Evolutionary conservation across 2,888 invertebrate genomes (phyloP).

Genomic region (Drosophila birchii): DNA sequence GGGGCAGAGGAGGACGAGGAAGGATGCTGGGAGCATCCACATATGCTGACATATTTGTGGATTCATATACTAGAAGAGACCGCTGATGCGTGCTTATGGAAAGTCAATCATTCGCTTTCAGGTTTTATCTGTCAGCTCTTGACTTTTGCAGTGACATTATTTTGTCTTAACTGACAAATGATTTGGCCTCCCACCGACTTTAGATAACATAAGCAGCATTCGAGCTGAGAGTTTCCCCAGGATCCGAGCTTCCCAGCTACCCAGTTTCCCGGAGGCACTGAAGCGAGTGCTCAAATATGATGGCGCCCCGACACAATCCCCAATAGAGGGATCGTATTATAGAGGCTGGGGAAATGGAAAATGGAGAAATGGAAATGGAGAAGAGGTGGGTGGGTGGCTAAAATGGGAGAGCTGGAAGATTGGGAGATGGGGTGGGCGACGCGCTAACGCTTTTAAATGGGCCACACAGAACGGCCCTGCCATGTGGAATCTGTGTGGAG

Average conservation of each 20-base stretch:
- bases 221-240: constrained; percentile 10
- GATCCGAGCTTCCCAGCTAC: background rate
- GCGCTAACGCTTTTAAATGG: constrained; percentile 70
- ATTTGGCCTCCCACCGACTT: constrained; percentile 44
- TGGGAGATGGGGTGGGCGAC: constrained; percentile 11
- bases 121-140: constrained; percentile 67
- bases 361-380: background rate
- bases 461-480: constrained; percentile 47
- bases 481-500: constrained; percentile 51
- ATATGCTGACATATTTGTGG: constrained; percentile 11
- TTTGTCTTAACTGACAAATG: constrained; percentile 79
- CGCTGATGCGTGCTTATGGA: constrained; percentile 72
- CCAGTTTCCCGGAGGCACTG: constrained; percentile 49
- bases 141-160: constrained; percentile 59
- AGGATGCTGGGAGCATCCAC: background rate
- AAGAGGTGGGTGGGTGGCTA: background rate
- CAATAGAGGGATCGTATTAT: constrained; percentile 38
- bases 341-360: constrained; percentile 25
- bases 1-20: too few relatives aligned
- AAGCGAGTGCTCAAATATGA: constrained; percentile 71
- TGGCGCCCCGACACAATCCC: constrained; percentile 41
- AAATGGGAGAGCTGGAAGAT: background rate
- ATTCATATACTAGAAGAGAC: constrained; percentile 16
- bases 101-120: constrained; percentile 74
- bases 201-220: constrained; percentile 57